A percentile compares a stretch with the other conserved stretches of the same genome.
Evolutionary conservation across 1,140 invertebrate genomes (phyloP).

Genomic region (Cyclina sinensis): DNA sequence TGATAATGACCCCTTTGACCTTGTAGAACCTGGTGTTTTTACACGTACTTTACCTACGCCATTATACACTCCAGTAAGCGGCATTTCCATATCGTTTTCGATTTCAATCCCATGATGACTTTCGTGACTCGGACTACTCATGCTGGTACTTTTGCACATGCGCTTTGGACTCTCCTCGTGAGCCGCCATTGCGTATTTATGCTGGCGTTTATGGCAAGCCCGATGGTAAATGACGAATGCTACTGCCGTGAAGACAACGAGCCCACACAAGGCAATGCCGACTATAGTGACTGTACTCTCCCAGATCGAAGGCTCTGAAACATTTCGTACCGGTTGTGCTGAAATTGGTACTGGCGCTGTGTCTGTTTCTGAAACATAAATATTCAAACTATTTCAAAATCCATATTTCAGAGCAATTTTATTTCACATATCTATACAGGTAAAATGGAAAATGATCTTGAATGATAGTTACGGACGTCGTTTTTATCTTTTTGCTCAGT

Average conservation of each 20-base stretch:
- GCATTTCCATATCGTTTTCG: conserved; percentile 81
- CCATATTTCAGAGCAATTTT: too few species aligned
- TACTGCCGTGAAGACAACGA: conserved; percentile 75
- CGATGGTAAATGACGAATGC: conserved; percentile 79
- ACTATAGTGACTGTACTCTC: conserved; percentile 79
- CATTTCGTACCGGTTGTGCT: conserved; percentile 22
- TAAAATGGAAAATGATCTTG: too few species aligned
- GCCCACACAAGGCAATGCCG: conserved; percentile 79
- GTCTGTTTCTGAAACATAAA: conserved; percentile 55
- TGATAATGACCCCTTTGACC: conserved; percentile 71
- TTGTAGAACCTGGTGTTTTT: conserved; percentile 57
- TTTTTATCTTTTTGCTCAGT: too few species aligned
- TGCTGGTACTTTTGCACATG: conserved; percentile 76
- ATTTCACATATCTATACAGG: too few species aligned
- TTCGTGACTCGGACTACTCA: conserved; percentile 75
- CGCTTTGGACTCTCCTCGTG: conserved; percentile 79
- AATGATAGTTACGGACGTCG: too few species aligned
- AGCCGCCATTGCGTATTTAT: conserved; percentile 81
- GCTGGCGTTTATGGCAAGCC: conserved; percentile 69
- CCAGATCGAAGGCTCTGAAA: conserved; percentile 70
- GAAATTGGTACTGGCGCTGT: neutral
- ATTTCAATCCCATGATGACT: conserved; percentile 78
- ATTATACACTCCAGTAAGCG: conserved; percentile 72
- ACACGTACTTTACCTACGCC: conserved; percentile 54
- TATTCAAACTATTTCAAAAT: too few species aligned